These are phyloP conservation scores for Eledona agricola DNA, from an alignment of 2,888 invertebrate genomes.

Conservation along the genomic window DNA sequence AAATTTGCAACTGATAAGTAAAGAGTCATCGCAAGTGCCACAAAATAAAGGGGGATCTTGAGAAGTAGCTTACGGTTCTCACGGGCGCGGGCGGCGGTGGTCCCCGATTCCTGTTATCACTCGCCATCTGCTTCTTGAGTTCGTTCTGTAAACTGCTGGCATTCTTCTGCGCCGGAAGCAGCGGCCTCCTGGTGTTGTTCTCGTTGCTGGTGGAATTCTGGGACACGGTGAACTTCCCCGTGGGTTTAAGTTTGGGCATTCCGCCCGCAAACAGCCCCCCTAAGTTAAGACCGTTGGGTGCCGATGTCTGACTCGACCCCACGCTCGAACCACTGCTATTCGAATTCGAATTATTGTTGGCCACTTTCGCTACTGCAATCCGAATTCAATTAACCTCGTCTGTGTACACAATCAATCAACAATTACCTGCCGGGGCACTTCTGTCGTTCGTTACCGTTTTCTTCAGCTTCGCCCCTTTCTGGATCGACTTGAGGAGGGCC, in stretches of 20 bases:
- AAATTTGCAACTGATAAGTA: constrained; percentile 8
- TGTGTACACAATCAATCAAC: no score
- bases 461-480: constrained; percentile 82
- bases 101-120: constrained; percentile 69
- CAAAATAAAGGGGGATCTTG: no score
- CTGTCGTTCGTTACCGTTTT: constrained; percentile 91
- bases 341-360: constrained; percentile 49
- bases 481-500: constrained; percentile 82
- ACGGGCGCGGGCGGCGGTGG: constrained; percentile 82
- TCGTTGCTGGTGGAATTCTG: constrained; percentile 35
- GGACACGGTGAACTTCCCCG: constrained; percentile 62
- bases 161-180: constrained; percentile 45
- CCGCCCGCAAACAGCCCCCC: constrained; percentile 84
- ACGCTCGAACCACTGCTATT: constrained; percentile 42
- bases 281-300: constrained; percentile 62
- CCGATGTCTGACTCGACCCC: constrained; percentile 41
- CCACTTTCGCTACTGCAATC: constrained; percentile 73
- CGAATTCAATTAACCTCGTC: not conserved
- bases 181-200: constrained; percentile 40
- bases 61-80: constrained; percentile 63
- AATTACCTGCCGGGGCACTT: constrained; percentile 83
- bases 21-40: not conserved
- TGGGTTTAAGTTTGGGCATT: constrained; percentile 82
- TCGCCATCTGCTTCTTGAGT: constrained; percentile 59
- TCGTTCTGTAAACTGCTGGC: constrained; percentile 57